These are phyloP conservation scores for Stichopus horrens DNA, from an alignment of 53 echinoderm and acorn worm species.

Conservation along the genomic window DNA sequence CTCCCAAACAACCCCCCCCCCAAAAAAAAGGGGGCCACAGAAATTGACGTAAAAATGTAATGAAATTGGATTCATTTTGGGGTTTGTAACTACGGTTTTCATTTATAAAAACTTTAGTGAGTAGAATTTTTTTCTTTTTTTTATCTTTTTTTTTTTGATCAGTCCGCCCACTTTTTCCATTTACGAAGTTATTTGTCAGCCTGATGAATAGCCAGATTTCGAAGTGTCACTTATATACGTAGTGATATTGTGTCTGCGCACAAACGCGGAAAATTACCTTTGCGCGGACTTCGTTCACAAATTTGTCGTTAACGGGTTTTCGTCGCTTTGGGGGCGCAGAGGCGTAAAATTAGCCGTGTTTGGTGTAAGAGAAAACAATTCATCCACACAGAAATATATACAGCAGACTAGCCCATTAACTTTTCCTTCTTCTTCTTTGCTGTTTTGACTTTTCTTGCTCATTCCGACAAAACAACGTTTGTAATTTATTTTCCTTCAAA, in stretches of 20 bases:
- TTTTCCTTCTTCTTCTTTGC: background rate
- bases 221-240: constrained; percentile 42
- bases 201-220: constrained; percentile 23
- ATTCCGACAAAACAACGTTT: constrained; percentile 3
- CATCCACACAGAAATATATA: constrained; percentile 36
- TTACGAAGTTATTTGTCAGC: constrained; percentile 31
- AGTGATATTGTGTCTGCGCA: constrained; percentile 54
- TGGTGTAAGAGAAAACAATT: constrained; percentile 10
- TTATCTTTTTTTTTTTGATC: background rate
- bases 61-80: too few species aligned
- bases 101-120: background rate
- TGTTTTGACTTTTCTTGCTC: background rate
- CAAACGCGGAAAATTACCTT: constrained; percentile 46
- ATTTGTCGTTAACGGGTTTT: constrained; percentile 22
- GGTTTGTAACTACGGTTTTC: background rate
- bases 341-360: constrained; percentile 35
- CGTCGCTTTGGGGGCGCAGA: constrained; percentile 33
- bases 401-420: constrained; percentile 39
- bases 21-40: background rate
- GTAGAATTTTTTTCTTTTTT: background rate
- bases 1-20: background rate
- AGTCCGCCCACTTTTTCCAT: constrained; percentile 35
- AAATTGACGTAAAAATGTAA: background rate
- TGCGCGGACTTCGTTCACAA: constrained; percentile 44
- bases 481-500: constrained; percentile 40